phyloP scores from a whole-genome alignment of 1,140 invertebrate genomes.

The Drepana arcuata region DNA sequence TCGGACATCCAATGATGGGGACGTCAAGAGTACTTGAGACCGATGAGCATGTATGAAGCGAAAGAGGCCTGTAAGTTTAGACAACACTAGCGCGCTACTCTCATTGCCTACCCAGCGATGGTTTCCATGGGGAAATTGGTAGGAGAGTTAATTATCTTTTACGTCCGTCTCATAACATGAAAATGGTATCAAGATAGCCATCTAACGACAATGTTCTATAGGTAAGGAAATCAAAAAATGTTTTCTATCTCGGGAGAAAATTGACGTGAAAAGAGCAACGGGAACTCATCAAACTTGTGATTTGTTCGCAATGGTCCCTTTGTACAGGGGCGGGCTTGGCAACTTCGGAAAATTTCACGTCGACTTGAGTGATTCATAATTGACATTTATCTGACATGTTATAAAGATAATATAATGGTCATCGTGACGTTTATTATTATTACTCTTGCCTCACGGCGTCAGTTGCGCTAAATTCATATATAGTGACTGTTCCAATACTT shows the following conservation, averaged over 20 bases:
- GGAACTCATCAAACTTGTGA: constrained; percentile 19
- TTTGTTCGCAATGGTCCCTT: constrained; percentile 17
- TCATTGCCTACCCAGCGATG: neutral
- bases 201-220: neutral
- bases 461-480: neutral
- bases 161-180: no score
- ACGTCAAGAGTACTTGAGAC: no score
- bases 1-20: no score
- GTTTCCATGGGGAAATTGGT: neutral
- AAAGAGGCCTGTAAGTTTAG: no score
- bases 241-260: constrained; percentile 5
- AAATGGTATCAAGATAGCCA: no score
- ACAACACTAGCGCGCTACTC: neutral
- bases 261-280: constrained; percentile 1
- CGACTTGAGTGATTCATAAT: neutral
- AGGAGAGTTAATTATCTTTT: neutral
- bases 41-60: no score
- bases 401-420: neutral
- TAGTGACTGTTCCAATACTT: no score
- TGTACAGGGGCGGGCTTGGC: no score
- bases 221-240: neutral
- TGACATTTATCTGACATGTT: neutral
- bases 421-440: neutral
- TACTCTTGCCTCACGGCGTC: neutral
- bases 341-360: no score